Conservation (phyloP, 2,113 vertebrate genomes). For the Dinomys branickii region DNA sequence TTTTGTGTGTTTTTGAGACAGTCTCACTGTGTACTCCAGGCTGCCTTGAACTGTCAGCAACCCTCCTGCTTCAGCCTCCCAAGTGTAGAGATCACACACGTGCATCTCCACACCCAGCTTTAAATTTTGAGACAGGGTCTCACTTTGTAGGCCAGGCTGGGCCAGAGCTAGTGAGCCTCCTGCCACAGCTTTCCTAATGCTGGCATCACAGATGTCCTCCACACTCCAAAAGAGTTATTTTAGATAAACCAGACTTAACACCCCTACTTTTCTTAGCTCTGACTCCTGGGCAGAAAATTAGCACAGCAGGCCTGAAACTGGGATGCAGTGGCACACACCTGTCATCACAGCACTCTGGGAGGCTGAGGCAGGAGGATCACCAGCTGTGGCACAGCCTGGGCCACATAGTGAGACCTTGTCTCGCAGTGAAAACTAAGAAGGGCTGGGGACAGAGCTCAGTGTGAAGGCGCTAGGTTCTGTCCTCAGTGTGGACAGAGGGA, state of each 20-base stretch:
- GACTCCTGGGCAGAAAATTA: not conserved
- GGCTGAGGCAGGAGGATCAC: not conserved
- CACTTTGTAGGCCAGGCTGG: not conserved
- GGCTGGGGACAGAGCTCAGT: not conserved
- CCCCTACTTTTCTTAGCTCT: too few species aligned
- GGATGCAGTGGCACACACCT: not conserved
- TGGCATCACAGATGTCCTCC: not conserved
- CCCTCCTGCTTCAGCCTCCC: not conserved
- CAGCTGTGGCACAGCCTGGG: not conserved
- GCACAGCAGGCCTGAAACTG: not conserved
- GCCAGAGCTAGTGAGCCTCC: not conserved
- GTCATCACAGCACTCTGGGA: not conserved
- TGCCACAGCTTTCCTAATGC: not conserved
- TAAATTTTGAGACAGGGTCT: not conserved
- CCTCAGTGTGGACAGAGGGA: too few species aligned
- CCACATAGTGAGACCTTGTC: not conserved
- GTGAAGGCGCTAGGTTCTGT: not conserved
- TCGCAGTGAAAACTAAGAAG: not conserved
- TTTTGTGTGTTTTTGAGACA: not conserved
- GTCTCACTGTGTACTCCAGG: not conserved
- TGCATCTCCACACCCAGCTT: not conserved
- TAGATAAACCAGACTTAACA: not conserved
- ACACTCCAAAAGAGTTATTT: not conserved
- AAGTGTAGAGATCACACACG: not conserved
- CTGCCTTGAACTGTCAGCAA: not conserved